A percentile compares a stretch with the other conserved stretches of the same genome.
phyloP scores from a whole-genome alignment of 2,888 invertebrate genomes.

The Tenthredo mesomela region DNA sequence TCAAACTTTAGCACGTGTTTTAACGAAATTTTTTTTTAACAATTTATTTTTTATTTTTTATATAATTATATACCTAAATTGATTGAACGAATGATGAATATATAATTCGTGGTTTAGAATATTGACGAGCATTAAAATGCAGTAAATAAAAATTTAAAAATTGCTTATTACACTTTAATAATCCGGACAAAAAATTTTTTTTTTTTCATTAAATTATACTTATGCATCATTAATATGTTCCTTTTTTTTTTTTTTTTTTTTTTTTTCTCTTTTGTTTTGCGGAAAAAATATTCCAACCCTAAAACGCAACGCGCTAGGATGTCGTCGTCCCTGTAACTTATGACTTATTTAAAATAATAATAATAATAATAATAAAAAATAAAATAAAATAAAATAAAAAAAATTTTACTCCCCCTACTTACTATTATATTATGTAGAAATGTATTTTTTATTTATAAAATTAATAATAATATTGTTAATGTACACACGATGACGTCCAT shows the following conservation, averaged over 20 bases:
- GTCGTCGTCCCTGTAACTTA: constrained; percentile 26
- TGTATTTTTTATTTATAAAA: constrained; percentile 53
- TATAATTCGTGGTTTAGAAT: constrained; percentile 10
- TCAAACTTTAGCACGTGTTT: background rate
- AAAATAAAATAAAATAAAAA: too few relatives aligned
- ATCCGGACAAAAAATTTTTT: background rate
- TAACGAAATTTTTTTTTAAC: background rate
- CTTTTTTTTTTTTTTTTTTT: background rate
- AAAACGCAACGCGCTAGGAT: constrained; percentile 29
- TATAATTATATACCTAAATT: background rate
- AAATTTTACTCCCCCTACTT: constrained; percentile 22
- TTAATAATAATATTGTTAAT: constrained; percentile 47
- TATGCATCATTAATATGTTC: background rate
- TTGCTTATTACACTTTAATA: background rate
- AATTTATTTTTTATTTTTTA: background rate
- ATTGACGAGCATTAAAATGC: constrained; percentile 12
- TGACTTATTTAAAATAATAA: constrained; percentile 36
- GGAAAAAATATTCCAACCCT: constrained; percentile 20
- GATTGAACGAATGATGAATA: background rate
- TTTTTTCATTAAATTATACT: background rate
- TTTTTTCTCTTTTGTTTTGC: constrained; percentile 8
- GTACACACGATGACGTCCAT: constrained; percentile 41
- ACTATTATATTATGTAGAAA: constrained; percentile 50
- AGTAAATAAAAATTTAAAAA: background rate
- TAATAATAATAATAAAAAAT: background rate